These are phyloP conservation scores for Hemicentrotus pulcherrimus DNA, from an alignment of 35 echinoderm and acorn worm genomes.

Conservation along the genomic window DNA sequence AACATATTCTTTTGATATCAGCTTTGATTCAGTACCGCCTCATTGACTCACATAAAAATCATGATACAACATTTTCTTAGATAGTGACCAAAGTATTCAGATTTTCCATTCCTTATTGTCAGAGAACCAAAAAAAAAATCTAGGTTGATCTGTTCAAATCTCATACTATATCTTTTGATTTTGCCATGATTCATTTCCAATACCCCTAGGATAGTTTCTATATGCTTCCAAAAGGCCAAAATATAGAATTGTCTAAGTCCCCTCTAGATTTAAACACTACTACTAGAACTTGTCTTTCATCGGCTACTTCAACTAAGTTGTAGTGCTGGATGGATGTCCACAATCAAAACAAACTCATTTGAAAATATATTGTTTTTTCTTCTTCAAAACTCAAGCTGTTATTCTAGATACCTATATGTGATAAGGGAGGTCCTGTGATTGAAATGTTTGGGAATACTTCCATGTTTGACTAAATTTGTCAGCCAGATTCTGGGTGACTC, in stretches of 20 bases:
- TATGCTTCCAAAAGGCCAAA: background rate
- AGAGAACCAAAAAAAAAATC: no score
- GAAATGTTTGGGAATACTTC: background rate
- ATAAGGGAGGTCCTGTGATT: background rate
- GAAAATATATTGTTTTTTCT: background rate
- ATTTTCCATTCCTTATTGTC: no score
- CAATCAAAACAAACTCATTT: background rate
- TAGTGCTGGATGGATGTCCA: background rate
- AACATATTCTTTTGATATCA: no score
- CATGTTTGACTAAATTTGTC: background rate
- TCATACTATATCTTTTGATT: no score
- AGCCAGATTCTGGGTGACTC: background rate
- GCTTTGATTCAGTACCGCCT: no score
- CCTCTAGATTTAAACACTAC: background rate
- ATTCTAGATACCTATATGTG: conserved; percentile 18
- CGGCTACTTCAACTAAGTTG: background rate
- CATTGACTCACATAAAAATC: no score
- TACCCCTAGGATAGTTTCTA: background rate
- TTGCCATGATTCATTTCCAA: background rate
- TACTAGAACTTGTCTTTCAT: background rate
- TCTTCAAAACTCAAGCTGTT: background rate
- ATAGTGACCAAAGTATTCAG: no score
- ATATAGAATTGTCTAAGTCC: background rate
- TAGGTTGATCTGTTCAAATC: no score
- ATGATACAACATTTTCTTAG: no score